These are phyloP conservation scores for Lordiphosa mommai DNA, from an alignment of 1,140 invertebrate genomes.

Conservation along the genomic window DNA sequence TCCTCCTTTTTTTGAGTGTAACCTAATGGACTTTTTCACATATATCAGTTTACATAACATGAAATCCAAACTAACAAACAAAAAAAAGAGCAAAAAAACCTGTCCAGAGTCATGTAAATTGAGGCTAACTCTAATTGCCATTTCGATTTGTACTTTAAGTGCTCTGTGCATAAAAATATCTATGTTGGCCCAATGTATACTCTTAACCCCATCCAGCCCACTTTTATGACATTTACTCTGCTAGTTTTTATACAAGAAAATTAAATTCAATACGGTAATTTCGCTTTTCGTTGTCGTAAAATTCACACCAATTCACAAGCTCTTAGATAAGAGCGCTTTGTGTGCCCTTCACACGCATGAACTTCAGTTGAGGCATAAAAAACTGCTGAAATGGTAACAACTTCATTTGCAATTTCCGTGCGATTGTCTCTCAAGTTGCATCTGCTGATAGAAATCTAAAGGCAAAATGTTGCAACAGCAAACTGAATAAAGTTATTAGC, in stretches of 20 bases:
- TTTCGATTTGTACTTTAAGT: conserved; percentile 28
- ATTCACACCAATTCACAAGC: conserved; percentile 19
- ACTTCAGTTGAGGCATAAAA: conserved; percentile 24
- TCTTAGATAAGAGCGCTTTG: conserved; percentile 42
- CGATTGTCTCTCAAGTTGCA: conserved; percentile 59
- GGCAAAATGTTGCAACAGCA: conserved; percentile 65
- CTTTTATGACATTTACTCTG: conserved; percentile 39
- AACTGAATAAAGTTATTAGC: conserved; percentile 77
- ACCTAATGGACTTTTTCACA: too few species aligned
- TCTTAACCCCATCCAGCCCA: background rate
- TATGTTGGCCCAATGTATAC: conserved; percentile 3
- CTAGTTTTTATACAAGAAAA: conserved; percentile 43
- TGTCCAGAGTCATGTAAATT: conserved; percentile 24
- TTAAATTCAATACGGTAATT: conserved; percentile 66
- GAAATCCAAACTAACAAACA: too few species aligned
- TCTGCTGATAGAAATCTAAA: conserved; percentile 56
- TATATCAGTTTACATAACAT: too few species aligned
- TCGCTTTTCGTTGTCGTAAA: conserved; percentile 22
- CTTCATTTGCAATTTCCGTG: conserved; percentile 70
- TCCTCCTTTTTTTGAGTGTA: too few species aligned
- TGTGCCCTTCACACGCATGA: conserved; percentile 68
- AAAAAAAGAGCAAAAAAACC: conserved; percentile 27
- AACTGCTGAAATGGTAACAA: conserved; percentile 41
- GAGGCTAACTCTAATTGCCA: conserved; percentile 53
- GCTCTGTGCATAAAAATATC: conserved; percentile 23